Evolutionary conservation across 2,113 vertebrate species (phyloP).

Genomic region (Otus sunia): DNA sequence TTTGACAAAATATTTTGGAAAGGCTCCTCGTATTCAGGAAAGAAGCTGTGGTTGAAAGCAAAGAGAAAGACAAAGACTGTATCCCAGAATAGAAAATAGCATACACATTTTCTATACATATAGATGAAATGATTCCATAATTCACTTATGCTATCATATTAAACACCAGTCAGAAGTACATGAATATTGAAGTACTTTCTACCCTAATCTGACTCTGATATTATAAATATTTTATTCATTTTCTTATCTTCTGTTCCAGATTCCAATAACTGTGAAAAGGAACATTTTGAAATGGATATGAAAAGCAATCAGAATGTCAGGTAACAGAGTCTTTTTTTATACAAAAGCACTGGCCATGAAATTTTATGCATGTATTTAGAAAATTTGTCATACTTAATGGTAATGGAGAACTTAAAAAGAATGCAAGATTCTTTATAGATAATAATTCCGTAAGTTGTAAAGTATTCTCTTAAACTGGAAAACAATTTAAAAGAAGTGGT

Average conservation of each 20-base stretch:
- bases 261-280: conserved; percentile 66
- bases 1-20: background rate
- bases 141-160: conserved; percentile 31
- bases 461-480: background rate
- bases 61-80: conserved; percentile 7
- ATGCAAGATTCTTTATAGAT: background rate
- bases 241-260: conserved; percentile 73
- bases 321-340: conserved; percentile 54
- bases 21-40: background rate
- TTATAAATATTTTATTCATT: conserved; percentile 56
- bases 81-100: conserved; percentile 34
- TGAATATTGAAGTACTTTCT: conserved; percentile 49
- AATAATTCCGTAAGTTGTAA: background rate
- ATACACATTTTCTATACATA: background rate
- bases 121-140: conserved; percentile 38
- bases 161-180: conserved; percentile 38
- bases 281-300: conserved; percentile 56
- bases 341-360: background rate
- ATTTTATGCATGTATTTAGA: background rate
- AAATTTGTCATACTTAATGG: background rate
- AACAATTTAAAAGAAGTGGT: background rate
- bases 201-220: conserved; percentile 9
- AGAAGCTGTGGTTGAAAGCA: background rate
- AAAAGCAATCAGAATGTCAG: conserved; percentile 70
- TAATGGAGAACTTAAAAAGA: background rate